Percentiles rank a stretch among this genome's conserved stretches.
Conservation (phyloP, 2,113 vertebrate genomes). For the Scolopax mira region DNA sequence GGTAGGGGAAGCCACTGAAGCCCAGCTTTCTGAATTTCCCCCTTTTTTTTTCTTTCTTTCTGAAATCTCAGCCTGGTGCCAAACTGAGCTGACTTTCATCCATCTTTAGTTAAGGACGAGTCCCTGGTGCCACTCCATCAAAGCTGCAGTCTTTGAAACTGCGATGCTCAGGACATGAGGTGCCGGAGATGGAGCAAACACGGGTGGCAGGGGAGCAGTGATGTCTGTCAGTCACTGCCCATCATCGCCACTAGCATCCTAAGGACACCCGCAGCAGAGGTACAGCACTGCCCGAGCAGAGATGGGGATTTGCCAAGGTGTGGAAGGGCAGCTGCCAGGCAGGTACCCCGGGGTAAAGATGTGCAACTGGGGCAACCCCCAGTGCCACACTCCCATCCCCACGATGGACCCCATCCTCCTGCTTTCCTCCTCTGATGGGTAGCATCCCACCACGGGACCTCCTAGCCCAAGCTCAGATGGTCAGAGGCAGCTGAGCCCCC, state of each 20-base stretch:
- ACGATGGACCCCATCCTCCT: rapidly evolving
- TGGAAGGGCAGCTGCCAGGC: neutral
- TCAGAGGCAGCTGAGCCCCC: neutral
- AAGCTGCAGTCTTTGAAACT: neutral
- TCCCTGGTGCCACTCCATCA: neutral
- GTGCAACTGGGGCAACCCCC: neutral
- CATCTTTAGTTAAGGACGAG: neutral
- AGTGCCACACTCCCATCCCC: rapidly evolving
- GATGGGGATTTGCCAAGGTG: neutral
- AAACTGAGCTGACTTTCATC: neutral
- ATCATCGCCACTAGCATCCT: neutral
- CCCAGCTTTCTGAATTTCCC: neutral
- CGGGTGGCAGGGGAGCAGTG: neutral
- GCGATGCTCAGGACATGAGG: neutral
- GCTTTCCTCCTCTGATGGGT: neutral
- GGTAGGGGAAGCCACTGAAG: rapidly evolving
- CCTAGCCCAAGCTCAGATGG: neutral
- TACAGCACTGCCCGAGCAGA: neutral
- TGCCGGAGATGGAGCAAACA: rapidly evolving
- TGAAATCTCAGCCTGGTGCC: neutral
- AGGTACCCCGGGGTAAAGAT: rapidly evolving
- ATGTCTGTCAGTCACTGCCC: neutral
- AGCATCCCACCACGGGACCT: neutral
- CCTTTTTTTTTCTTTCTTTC: neutral
- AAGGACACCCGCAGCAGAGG: rapidly evolving